Evolutionary conservation across 2,797 vertebrate species (phyloP), one percentile per base, ranked within the genome.

Genomic region (Otus scops): DNA sequence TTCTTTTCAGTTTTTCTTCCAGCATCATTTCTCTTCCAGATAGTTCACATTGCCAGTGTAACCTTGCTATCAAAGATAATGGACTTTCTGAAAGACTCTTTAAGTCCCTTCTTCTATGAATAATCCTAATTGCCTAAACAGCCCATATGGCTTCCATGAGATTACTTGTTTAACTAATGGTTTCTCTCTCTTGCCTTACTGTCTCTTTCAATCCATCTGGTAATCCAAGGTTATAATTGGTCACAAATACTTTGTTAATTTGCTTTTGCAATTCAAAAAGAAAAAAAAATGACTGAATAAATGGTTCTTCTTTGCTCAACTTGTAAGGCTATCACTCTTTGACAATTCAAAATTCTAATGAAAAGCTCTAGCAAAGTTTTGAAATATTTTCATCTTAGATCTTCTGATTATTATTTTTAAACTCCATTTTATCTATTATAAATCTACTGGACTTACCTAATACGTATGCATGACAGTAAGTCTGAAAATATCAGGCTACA

Each of bases 101-200:
- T 91, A 89, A 95, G 68, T 77, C 84, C 21, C n/a, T 88, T 94
- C 90, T 88, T 94, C 71, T 89, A 3, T 89, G 92, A 95, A 76
- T 95, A 96, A 95, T 97, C 88, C 88, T 94, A 95, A 95, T 96
- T 96, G 88, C 47, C 61, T 90, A 87, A 97, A 91, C 34, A 88
- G 71, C 61, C 90, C 93, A 95, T 93, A 96, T 95, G 93, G 96
- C 54, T 94, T 89, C 90, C 85, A 50, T 71, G 65, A 95, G 92
- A 95, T 97, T 96, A 89, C 53, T 95, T 93, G 45, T 93, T 93
- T 93, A 92, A 93, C 77, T 95, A 95, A 95, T 85, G 78, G 78
- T 87, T 95, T 94, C 71, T 91, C 67, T 89, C 60, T 65, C 78
- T 89, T 92, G 80, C 53, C 45, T 94, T 91, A 87, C 63, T 89